Conservation (phyloP, 1,140 invertebrate species). For the Rhizoglyphus robini region DNA sequence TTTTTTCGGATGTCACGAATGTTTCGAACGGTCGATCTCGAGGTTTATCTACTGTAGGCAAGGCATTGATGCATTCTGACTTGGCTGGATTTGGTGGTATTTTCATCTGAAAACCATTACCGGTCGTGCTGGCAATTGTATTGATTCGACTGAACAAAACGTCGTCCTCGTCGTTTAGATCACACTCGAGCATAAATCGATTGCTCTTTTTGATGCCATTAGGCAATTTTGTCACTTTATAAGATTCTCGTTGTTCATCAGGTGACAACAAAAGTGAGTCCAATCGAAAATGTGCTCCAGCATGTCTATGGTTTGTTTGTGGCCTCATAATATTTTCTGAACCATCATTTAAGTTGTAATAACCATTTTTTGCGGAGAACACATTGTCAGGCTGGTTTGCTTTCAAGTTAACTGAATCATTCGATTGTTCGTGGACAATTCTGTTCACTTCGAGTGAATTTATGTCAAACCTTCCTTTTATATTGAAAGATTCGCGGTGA, state of each 20-base stretch:
- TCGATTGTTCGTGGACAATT: too few relatives aligned
- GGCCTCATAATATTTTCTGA: background rate
- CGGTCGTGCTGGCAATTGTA: background rate
- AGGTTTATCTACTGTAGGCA: too few relatives aligned
- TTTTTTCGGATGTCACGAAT: too few relatives aligned
- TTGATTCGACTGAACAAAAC: conserved; percentile 11
- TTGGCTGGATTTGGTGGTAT: background rate
- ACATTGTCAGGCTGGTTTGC: too few relatives aligned
- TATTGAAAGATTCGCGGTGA: too few relatives aligned
- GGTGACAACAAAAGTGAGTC: conserved; percentile 10
- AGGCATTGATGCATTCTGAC: too few relatives aligned
- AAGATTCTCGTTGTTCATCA: conserved; percentile 2
- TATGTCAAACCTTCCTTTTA: too few relatives aligned
- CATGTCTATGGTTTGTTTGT: background rate
- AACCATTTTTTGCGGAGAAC: too few relatives aligned
- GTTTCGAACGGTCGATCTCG: too few relatives aligned
- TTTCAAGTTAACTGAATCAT: background rate
- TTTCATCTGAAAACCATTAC: background rate
- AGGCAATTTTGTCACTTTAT: background rate
- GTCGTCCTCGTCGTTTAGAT: conserved; percentile 21
- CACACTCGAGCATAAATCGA: conserved; percentile 17
- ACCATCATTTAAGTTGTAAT: too few relatives aligned
- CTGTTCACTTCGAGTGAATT: too few relatives aligned
- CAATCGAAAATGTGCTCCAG: background rate
- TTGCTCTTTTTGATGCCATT: conserved; percentile 23